Evolutionary conservation across 2,797 vertebrate species (phyloP).

Genomic region (Tauraco hartlaubi): DNA sequence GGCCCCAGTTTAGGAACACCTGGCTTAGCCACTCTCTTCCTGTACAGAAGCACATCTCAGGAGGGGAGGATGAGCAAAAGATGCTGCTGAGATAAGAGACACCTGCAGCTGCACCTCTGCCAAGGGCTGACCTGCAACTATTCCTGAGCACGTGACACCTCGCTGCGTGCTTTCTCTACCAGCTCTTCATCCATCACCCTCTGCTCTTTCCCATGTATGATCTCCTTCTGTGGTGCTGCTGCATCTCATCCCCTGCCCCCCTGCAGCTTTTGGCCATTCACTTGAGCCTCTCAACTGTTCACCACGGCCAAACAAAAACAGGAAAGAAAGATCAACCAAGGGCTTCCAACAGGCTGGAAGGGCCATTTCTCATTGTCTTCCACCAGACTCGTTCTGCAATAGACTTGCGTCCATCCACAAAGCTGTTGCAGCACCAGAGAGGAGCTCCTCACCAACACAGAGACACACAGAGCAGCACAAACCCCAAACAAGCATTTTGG

Average conservation of each 20-base stretch:
- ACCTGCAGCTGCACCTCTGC: background rate
- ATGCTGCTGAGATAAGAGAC: background rate
- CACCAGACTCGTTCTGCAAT: background rate
- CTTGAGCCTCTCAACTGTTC: background rate
- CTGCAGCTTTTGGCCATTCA: background rate
- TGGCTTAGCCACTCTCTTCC: background rate
- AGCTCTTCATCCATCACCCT: background rate
- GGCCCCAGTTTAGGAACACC: background rate
- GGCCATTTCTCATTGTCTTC: background rate
- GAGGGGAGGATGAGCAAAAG: background rate
- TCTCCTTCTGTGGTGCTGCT: background rate
- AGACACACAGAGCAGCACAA: background rate
- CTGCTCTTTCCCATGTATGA: background rate
- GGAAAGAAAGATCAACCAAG: background rate
- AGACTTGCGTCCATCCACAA: background rate
- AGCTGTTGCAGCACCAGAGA: background rate
- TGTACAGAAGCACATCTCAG: background rate
- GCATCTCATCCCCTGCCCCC: accelerated
- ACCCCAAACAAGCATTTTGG: background rate
- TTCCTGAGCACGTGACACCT: background rate
- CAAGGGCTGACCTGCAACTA: background rate
- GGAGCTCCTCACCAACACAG: background rate
- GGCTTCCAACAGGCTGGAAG: background rate
- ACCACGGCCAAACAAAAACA: background rate
- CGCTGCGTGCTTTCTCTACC: accelerated